Evolutionary conservation across 2,113 vertebrate genomes (phyloP), one percentile per base, ranked within the genome.

Genomic region (Nothocercus nigrocapillus): DNA sequence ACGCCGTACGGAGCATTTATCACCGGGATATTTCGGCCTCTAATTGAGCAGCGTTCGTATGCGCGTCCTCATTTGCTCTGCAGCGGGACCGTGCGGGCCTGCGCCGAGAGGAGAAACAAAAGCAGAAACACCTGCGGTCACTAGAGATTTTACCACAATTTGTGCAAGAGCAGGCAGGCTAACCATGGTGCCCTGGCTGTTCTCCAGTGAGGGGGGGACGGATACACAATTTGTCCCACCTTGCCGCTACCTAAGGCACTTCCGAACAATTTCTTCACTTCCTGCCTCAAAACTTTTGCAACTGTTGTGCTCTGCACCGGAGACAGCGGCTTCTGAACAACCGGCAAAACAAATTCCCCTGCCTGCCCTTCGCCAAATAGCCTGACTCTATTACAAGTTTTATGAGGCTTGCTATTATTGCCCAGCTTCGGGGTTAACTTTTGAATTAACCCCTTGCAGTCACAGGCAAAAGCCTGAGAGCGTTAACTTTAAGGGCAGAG

Each of bases 201-300:
- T 54, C 22, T 75, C 88, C 93, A 95, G 47, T 0, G 3, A 38
- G 18, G 53, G 56, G 16, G 62, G 21, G 21, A 49, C 21, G 49
- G 58, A 75, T 24, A 68, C 42, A 76, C 63, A 61, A 86, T 64
- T 93, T 94, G 89, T 68, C 64, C 51, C 75, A 86, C 76, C 63
- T 89, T 76, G 58, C 92, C 79, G 82, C 63, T 76, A 40, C 49
- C 42, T 73, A n/a, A 72, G 27, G 49, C 13, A 21, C 82, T 95
- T 89, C 88, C 86, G 84, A 94, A 87, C 25, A 8, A 68, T 78
- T 93, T 82, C 44, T 87, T 91, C 58, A 51, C 88, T 97, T 94
- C 95, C 94, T 96, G 85, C 85, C 45, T 79, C 58, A 32, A 32
- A 79, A 18, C 74, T 95, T 95, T 62, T 93, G 92, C 69, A 90